Percentiles rank a stretch among this genome's conserved stretches.
Conservation (phyloP, 2,888 invertebrate species). For the Crepidodera aurea region DNA sequence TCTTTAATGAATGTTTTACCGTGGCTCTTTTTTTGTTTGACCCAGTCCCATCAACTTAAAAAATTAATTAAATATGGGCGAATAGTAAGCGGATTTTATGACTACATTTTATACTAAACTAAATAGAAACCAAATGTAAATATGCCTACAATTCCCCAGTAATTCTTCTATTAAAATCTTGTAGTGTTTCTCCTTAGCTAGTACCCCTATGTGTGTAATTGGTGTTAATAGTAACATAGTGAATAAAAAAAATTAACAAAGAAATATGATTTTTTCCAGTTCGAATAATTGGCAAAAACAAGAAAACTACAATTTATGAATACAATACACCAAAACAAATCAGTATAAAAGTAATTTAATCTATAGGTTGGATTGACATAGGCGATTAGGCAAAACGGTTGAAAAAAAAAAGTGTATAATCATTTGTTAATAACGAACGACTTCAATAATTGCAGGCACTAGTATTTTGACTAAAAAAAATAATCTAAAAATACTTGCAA, state of each 20-base stretch:
- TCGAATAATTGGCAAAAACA: conserved; percentile 46
- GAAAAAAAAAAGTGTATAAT: conserved; percentile 33
- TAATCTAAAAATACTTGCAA: conserved; percentile 10
- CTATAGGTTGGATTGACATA: conserved; percentile 34
- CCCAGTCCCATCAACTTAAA: too few relatives aligned
- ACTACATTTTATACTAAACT: too few relatives aligned
- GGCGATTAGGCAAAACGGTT: conserved; percentile 36
- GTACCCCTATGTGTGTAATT: background rate
- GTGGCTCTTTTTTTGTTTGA: too few relatives aligned
- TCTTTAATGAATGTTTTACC: too few relatives aligned
- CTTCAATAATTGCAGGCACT: conserved; percentile 5
- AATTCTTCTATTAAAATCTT: too few relatives aligned
- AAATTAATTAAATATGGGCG: too few relatives aligned
- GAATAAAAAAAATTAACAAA: background rate
- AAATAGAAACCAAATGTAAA: too few relatives aligned
- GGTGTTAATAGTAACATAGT: background rate
- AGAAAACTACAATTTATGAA: conserved; percentile 45
- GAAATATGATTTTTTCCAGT: conserved; percentile 43
- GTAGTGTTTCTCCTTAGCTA: conserved; percentile 24
- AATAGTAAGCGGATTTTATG: too few relatives aligned
- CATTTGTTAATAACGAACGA: conserved; percentile 23
- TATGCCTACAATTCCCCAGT: too few relatives aligned
- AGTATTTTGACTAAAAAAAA: conserved; percentile 18
- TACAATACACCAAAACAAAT: conserved; percentile 43
- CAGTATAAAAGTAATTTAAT: conserved; percentile 40